A percentile compares a stretch with the other conserved stretches of the same genome.
phyloP scores from a whole-genome alignment of 2,797 vertebrate species.

The Morelia viridis region DNA sequence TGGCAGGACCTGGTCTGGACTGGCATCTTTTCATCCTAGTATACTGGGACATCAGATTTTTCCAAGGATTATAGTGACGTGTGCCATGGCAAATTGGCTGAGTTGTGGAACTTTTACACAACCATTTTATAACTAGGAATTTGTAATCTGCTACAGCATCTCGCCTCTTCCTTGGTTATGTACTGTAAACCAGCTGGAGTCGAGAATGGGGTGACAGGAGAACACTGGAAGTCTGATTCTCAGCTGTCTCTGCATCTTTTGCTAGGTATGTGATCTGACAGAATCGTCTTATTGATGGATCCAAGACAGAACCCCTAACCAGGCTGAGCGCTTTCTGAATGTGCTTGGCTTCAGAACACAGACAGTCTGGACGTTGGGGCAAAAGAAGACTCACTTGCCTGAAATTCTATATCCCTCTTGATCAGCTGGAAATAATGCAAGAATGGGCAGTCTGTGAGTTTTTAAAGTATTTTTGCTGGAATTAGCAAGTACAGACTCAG shows the following conservation, averaged over 20 bases:
- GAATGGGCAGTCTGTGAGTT: constrained; percentile 17
- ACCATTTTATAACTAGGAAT: neutral
- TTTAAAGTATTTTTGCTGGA: constrained; percentile 39
- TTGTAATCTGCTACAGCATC: neutral
- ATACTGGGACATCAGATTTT: neutral
- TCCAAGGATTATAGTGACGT: no score
- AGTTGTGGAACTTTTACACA: no score
- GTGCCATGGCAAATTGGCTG: neutral
- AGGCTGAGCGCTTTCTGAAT: constrained; percentile 2
- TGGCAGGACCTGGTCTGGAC: neutral
- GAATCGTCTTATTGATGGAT: constrained; percentile 9
- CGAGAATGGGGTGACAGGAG: neutral
- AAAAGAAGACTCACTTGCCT: constrained; percentile 34
- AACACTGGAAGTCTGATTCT: neutral
- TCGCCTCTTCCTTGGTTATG: no score
- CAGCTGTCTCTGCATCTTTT: neutral
- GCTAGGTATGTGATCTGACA: constrained; percentile 7
- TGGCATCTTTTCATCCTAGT: neutral
- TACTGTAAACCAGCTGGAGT: neutral
- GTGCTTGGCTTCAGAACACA: neutral
- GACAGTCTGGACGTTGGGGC: neutral
- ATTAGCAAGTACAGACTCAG: constrained; percentile 37
- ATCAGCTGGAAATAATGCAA: constrained; percentile 37
- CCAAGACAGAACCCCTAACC: neutral
- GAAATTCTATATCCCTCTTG: constrained; percentile 31